Evolutionary conservation across 2,888 invertebrate species (phyloP).

Genomic region (Caenorhabditis doughertyi): DNA sequence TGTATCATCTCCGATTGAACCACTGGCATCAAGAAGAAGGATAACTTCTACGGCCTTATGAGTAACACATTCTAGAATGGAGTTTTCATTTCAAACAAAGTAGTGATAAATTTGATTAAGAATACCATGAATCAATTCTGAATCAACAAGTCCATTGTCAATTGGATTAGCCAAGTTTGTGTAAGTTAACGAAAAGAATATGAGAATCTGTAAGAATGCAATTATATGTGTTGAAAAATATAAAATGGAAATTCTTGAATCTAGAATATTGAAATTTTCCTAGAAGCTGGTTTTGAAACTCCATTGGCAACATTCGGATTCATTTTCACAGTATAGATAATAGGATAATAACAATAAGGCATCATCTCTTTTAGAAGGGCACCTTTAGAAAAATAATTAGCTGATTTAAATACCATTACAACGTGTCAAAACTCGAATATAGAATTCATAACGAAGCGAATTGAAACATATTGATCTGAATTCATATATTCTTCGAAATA

Average conservation of each 20-base stretch:
- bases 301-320: too few relatives aligned
- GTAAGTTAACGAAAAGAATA: not conserved
- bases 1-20: slow-evolving; percentile 83
- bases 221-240: not conserved
- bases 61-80: slow-evolving; percentile 74
- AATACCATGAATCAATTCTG: slow-evolving; percentile 80
- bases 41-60: slow-evolving; percentile 83
- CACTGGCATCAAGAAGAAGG: slow-evolving; percentile 83
- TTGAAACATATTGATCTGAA: too few relatives aligned
- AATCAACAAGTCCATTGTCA: slow-evolving; percentile 81
- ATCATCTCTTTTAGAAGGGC: too few relatives aligned
- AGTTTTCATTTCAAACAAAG: not conserved
- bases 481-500: too few relatives aligned
- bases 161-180: slow-evolving; percentile 72
- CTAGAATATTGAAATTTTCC: not conserved
- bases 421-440: too few relatives aligned
- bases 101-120: not conserved
- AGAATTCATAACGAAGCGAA: too few relatives aligned
- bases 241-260: not conserved
- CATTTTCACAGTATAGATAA: too few relatives aligned
- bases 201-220: slow-evolving; percentile 29
- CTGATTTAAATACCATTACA: too few relatives aligned
- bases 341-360: too few relatives aligned
- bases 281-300: not conserved
- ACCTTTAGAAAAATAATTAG: too few relatives aligned